Base-by-base conservation (phyloP, 35 echinoderm and acorn worm genomes). In the Apostichopus japonicus region DNA sequence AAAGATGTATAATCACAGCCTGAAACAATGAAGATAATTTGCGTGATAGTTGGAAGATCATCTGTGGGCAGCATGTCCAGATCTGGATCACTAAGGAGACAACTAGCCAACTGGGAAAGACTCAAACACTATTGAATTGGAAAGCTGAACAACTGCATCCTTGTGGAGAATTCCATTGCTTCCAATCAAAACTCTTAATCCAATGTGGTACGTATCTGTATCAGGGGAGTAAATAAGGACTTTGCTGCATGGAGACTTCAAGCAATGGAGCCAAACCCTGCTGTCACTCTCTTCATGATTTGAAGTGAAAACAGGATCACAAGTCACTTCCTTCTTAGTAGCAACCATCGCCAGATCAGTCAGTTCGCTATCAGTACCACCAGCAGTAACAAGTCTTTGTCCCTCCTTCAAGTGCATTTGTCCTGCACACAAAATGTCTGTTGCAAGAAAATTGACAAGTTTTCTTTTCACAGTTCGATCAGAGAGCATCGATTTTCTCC, bases 211-310 rank as follows among this genome's bases (percentile, higher is more conserved):
- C 0, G 92, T 95, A 76, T 95, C 94, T 6, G 82, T 84, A 8
- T 71, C 80, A 19, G 81, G 72, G 8, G 58, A 4, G 10, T 86
- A 87, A 5, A 95, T 72, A n/a, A 89, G 10, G 9, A 92, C 86
- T 53, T 23, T 95, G 4, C 24, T 15, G 63, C 54, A 93, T 5
- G n/a, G 27, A 15, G 91, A 70, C 24, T 89, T 83, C 9, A 93
- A 14, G 15, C 84, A 91, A 92, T 95, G 91, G 15, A 95, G 22
- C 79, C 79, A 95, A 1, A 95, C 90, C 17, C 86, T 65, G 21
- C 77, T 95, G 23, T 95, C 83, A 65, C 62, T 92, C 77, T 95
- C 94, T 27, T 95, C 94, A 80, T 92, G 94, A 73, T 95, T 95
- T 4, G 22, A 90, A 59, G 61, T 89, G 2, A 79, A 53, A 14